Evolutionary conservation across 2,113 vertebrate species (phyloP), one percentile per base, ranked within the genome.

Genomic region (Microcebus griseorufus): DNA sequence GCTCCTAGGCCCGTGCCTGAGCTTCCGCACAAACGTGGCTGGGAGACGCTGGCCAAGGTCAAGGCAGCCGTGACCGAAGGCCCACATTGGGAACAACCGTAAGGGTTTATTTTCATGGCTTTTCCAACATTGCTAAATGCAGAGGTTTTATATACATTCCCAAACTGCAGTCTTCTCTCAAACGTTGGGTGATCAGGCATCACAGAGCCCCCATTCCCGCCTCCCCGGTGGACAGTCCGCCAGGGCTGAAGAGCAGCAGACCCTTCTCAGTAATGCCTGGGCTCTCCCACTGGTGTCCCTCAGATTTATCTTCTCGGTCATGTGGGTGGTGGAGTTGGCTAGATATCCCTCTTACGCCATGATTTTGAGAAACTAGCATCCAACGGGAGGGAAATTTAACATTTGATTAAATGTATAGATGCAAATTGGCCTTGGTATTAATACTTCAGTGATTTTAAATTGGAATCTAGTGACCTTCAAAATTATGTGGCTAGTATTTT

Each of bases 1-100:
- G 62, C 16, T 13, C 39, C 53, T 8, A 1, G 0, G 45, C 1
- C 9, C 0, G 14, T 0, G 12, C 10, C 9, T 20, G n/a, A 0
- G 1, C 23, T 27, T 64, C 3, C 4, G 22, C 22, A 2, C 10
- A n/a, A 53, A 25, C 10, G 17, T 5, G 10, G 34, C 29, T 1
- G 39, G 9, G 8, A 29, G 58, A 20, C 14, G 0, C 18, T 1
- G 1, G 10, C 13, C 1, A 6, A 12, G 4, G 53, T 22, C 3
- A 39, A 37, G 34, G 1, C 0, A 32, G 32, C 11, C 5, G 3
- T 3, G 29, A 37, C 34, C 17, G 18, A 13, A 23, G 22, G 39
- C 23, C 17, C 34, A 1, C 11, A 17, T 2, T 4, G 16, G 53
- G 17, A 3, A 5, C 5, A 37, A 1, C 22, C 0, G 9, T 0